Conservation (phyloP, 2,113 vertebrate genomes). For the Balaenoptera acutorostrata region DNA sequence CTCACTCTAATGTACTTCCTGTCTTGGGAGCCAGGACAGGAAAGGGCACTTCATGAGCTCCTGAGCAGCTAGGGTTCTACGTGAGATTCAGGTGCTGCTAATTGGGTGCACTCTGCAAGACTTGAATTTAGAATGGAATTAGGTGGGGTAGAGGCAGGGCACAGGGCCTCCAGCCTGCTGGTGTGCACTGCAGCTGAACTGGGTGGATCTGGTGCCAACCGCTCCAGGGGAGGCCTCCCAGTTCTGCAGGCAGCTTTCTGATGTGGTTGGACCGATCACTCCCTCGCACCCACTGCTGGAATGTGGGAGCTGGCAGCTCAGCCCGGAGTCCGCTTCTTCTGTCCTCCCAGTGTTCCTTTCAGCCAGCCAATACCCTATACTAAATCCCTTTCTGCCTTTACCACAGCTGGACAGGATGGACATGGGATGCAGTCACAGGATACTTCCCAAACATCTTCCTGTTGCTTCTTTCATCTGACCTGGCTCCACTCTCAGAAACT, state of each 20-base stretch:
- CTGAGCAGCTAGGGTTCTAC: neutral
- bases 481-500: neutral
- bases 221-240: neutral
- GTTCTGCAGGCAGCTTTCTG: neutral
- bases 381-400: neutral
- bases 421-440: neutral
- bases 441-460: neutral
- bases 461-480: neutral
- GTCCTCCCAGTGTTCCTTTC: neutral
- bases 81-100: neutral
- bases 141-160: fast-evolving
- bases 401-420: neutral
- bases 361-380: neutral
- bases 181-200: neutral
- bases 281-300: neutral
- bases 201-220: neutral
- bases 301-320: neutral
- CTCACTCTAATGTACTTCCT: neutral
- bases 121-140: neutral
- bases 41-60: neutral
- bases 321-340: neutral
- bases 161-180: neutral
- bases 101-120: neutral
- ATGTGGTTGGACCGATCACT: neutral
- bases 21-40: neutral